phyloP scores from a whole-genome alignment of 2,888 invertebrate genomes.

The Ormyrus nitidulus region DNA sequence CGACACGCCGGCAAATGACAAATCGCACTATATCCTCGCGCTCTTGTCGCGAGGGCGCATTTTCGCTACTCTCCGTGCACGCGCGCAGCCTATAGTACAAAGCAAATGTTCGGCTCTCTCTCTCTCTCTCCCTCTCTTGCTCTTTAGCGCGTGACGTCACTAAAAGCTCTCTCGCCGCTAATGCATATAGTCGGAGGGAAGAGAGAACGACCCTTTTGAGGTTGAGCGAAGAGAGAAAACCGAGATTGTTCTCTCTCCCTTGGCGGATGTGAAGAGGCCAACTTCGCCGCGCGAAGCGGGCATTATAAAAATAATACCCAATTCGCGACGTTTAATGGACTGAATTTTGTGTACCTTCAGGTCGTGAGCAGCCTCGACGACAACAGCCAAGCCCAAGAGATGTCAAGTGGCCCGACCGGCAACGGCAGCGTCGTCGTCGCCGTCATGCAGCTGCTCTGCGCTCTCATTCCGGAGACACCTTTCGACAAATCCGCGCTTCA shows the following conservation, averaged over 20 bases:
- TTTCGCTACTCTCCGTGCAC: conserved; percentile 43
- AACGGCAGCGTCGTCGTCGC: conserved; percentile 75
- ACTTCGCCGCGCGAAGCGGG: too few relatives aligned
- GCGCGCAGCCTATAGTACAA: conserved; percentile 50
- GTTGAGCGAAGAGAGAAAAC: conserved; percentile 60
- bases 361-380: conserved; percentile 68
- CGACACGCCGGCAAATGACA: conserved; percentile 24
- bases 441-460: conserved; percentile 77
- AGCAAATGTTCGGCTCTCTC: conserved; percentile 50
- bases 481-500: conserved; percentile 73
- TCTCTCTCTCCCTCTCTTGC: conserved; percentile 25
- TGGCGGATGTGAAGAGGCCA: too few relatives aligned
- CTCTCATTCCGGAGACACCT: conserved; percentile 76
- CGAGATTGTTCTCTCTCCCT: too few relatives aligned
- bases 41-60: conserved; percentile 21
- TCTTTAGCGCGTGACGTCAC: conserved; percentile 64
- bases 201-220: conserved; percentile 29
- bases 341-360: not conserved
- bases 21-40: conserved; percentile 39
- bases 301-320: too few relatives aligned
- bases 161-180: conserved; percentile 69
- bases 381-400: conserved; percentile 69
- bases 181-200: conserved; percentile 69
- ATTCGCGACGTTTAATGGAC: too few relatives aligned
- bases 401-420: conserved; percentile 72